Evolutionary conservation across 1,140 invertebrate species (phyloP).

Genomic region (Macrobrachium rosenbergii): DNA sequence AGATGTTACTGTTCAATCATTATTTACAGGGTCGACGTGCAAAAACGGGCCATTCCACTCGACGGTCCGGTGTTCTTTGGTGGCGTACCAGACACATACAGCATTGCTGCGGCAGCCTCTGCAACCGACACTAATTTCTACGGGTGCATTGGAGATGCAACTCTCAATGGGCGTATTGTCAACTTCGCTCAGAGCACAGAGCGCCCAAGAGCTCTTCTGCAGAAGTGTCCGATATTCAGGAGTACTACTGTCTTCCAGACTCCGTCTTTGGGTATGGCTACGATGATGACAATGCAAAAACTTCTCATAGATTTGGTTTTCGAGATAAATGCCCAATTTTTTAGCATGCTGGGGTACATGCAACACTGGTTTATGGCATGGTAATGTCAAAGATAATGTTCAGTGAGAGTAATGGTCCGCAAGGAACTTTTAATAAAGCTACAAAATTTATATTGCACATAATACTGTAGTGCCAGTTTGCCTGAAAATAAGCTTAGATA

Average conservation of each 20-base stretch:
- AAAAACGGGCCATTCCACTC: constrained; percentile 46
- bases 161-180: constrained; percentile 83
- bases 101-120: constrained; percentile 69
- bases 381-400: no score
- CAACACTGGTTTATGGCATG: no score
- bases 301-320: not conserved
- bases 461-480: no score
- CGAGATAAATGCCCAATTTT: not conserved
- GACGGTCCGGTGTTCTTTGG: constrained; percentile 82
- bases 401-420: no score
- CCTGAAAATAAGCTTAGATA: no score
- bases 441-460: no score
- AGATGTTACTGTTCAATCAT: constrained; percentile 23
- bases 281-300: not conserved
- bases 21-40: constrained; percentile 27
- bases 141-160: constrained; percentile 90
- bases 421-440: no score
- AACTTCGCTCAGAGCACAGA: constrained; percentile 84
- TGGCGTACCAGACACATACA: constrained; percentile 79
- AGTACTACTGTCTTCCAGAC: constrained; percentile 51
- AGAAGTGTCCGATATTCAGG: constrained; percentile 75
- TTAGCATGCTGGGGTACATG: no score
- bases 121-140: constrained; percentile 75
- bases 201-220: constrained; percentile 77
- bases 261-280: constrained; percentile 47